Percentiles rank a stretch among this genome's conserved stretches.
Conservation (phyloP, 1,140 invertebrate species). For the Sycophaga agraensis region DNA sequence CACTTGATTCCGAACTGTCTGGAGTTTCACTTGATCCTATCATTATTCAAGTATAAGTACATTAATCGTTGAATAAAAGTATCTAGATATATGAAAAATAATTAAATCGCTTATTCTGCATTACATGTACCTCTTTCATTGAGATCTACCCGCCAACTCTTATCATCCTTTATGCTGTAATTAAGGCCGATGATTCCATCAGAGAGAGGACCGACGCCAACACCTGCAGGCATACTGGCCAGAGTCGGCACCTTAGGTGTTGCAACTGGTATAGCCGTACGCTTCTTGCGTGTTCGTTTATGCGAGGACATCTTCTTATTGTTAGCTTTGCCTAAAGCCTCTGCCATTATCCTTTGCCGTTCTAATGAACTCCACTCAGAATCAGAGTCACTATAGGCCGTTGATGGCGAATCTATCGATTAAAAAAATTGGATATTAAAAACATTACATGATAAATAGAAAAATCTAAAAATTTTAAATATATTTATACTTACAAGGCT, state of each 20-base stretch:
- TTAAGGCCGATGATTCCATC: constrained; percentile 46
- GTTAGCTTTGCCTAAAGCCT: constrained; percentile 63
- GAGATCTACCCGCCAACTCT: constrained; percentile 50
- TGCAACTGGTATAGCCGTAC: constrained; percentile 78
- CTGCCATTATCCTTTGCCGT: constrained; percentile 67
- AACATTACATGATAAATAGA: constrained; percentile 7
- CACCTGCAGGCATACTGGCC: constrained; percentile 48
- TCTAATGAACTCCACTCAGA: constrained; percentile 84
- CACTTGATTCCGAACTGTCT: constrained; percentile 54
- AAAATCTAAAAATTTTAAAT: constrained; percentile 20
- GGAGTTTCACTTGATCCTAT: constrained; percentile 55
- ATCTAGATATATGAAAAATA: too few species aligned
- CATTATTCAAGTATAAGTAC: background rate
- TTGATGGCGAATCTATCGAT: constrained; percentile 26
- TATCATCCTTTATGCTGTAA: constrained; percentile 53
- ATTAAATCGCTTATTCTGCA: background rate
- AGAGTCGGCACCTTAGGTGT: constrained; percentile 75
- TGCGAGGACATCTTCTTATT: constrained; percentile 75
- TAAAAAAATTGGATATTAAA: constrained; percentile 11
- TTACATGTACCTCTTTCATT: constrained; percentile 45
- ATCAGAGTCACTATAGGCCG: constrained; percentile 82
- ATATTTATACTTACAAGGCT: constrained; percentile 59
- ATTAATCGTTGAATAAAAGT: background rate
- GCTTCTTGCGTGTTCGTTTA: constrained; percentile 76
- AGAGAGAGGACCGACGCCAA: background rate